Evolutionary conservation across 2,888 invertebrate species (phyloP), one percentile per base, ranked within the genome.

Genomic region (Ferrisia virgata): DNA sequence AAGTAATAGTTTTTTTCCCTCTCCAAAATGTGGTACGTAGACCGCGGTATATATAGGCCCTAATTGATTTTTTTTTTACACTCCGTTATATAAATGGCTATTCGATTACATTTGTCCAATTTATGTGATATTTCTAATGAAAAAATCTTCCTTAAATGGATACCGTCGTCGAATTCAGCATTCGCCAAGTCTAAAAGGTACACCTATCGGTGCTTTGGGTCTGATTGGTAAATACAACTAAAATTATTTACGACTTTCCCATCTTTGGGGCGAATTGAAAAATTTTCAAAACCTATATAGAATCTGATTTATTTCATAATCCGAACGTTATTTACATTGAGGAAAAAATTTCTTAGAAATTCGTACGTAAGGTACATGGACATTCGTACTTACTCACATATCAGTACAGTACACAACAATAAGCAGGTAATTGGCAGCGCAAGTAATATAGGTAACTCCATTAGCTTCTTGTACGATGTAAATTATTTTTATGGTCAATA

Each of bases 21-120:
- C 8, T 31, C n/a, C n/a, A n/a, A 36, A 39, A 8, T 53, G 22
- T 22, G 22, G 9, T 6, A n/a, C 15, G 2, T 47, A 47, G n/a
- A 18, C 18, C 8, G 22, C n/a, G n/a, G n/a, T n/a, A 28, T 11
- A 64, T 64, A 64, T 13, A 64, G 64, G 64, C 64, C 64, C 36
- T 36, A 76, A 76, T 76, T 76, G 72, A 76, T 76, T 76, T 76
- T 76, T 76, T 76, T 76, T 76, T 76, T 64, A 25, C 11, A 76
- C 18, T 15, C 5, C 3, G 28, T 25, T 64, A 64, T n/a, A n/a
- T n/a, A n/a, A n/a, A n/a, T 31, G 64, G 28, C 3, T 18, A 76
- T 76, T 76, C 72, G 64, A 64, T 76, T 76, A 76, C 36, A 76
- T 36, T 36, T 36, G 36, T 76, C 9, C 28, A 36, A 76, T 76